Percentiles rank a stretch among this genome's conserved stretches.
These are phyloP conservation scores for Rhagonycha lutea DNA, from an alignment of 2,888 invertebrate genomes.

Conservation along the genomic window DNA sequence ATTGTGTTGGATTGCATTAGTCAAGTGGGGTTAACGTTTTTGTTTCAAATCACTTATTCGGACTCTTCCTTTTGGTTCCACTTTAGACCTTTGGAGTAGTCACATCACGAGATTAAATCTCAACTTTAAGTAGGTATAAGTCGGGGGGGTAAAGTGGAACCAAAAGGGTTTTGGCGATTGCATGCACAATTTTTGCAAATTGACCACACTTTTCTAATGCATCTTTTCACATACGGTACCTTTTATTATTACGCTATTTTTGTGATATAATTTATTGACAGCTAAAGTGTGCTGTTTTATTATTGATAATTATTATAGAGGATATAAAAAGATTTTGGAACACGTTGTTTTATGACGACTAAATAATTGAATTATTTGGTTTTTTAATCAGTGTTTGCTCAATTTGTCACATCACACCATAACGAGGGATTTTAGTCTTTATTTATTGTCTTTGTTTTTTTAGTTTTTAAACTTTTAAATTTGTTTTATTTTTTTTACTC, in stretches of 20 bases:
- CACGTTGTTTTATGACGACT: slow-evolving; percentile 10
- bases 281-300: slow-evolving; percentile 15
- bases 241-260: slow-evolving; percentile 16
- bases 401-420: slow-evolving; percentile 10
- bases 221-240: background rate
- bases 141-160: background rate
- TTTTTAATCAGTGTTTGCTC: slow-evolving; percentile 21
- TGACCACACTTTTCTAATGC: background rate
- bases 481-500: slow-evolving; percentile 1
- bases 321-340: slow-evolving; percentile 9
- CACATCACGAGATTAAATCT: background rate
- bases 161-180: background rate
- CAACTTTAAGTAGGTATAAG: background rate
- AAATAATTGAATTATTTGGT: slow-evolving; percentile 6
- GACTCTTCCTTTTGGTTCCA: background rate
- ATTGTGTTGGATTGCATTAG: background rate
- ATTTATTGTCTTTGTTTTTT: background rate
- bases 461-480: background rate
- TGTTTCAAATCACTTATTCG: background rate
- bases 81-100: background rate
- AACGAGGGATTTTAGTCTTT: background rate
- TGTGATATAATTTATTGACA: slow-evolving; percentile 31
- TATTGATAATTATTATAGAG: background rate
- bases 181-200: background rate
- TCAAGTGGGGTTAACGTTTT: background rate